Evolutionary conservation across 1,140 invertebrate species (phyloP).

Genomic region (Cyrtorhinus lividipennis): DNA sequence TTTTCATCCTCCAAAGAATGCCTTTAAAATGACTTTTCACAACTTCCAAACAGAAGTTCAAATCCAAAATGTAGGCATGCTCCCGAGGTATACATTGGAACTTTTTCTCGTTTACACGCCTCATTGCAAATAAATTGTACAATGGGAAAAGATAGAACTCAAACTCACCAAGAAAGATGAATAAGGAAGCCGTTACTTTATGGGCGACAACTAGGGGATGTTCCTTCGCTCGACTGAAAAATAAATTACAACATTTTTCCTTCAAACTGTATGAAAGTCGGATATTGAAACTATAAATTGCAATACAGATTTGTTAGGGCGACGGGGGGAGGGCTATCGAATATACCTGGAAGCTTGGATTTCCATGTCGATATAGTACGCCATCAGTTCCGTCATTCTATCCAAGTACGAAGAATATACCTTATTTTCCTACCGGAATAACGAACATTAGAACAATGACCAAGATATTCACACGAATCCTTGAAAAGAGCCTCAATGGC

Average conservation of each 20-base stretch:
- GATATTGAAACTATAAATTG: too few species aligned
- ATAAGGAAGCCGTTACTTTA: constrained; percentile 32
- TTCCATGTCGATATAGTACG: constrained; percentile 36
- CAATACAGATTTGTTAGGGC: too few species aligned
- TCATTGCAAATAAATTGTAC: too few species aligned
- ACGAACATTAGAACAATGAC: background rate
- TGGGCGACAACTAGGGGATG: constrained; percentile 31
- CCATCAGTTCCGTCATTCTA: constrained; percentile 34
- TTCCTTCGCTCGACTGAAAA: constrained; percentile 29
- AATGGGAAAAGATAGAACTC: constrained; percentile 9
- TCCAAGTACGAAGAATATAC: constrained; percentile 31
- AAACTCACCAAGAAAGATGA: constrained; percentile 32
- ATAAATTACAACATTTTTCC: too few species aligned
- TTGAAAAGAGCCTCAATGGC: background rate
- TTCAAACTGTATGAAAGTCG: too few species aligned
- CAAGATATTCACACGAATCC: background rate
- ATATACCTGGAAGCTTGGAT: constrained; percentile 32
- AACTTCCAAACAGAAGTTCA: background rate
- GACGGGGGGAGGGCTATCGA: background rate
- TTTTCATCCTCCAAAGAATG: too few species aligned
- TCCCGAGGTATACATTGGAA: too few species aligned
- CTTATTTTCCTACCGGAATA: constrained; percentile 27
- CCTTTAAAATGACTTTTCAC: background rate
- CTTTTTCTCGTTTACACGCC: too few species aligned
- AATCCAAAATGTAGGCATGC: too few species aligned